phyloP scores from a whole-genome alignment of 2,888 invertebrate genomes.

The Myathropa florea region DNA sequence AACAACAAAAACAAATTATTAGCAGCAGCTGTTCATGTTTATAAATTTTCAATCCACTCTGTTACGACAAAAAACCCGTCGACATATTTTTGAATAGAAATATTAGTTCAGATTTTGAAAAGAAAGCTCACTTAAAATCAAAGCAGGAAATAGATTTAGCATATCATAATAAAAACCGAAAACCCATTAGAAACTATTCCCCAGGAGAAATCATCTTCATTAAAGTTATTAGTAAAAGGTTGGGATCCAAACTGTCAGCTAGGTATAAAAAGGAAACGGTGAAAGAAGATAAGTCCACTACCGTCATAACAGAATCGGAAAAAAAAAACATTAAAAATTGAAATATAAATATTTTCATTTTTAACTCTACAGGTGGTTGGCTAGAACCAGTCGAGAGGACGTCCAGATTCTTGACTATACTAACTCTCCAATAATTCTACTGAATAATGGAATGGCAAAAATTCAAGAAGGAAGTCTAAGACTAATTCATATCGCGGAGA shows the following conservation, averaged over 20 bases:
- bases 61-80: neutral
- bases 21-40: neutral
- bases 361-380: neutral
- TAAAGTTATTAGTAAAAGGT: too few species aligned
- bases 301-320: neutral
- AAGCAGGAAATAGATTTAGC: too few species aligned
- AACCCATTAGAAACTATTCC: too few species aligned
- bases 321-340: neutral
- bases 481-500: neutral
- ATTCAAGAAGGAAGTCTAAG: neutral
- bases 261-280: slow-evolving; percentile 17
- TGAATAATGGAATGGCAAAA: neutral
- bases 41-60: neutral
- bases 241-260: slow-evolving; percentile 2
- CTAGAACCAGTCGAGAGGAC: neutral
- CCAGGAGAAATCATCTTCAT: slow-evolving; percentile 13
- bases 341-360: neutral
- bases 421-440: neutral
- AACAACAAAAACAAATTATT: neutral
- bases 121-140: neutral
- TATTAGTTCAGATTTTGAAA: neutral
- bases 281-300: neutral
- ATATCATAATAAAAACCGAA: too few species aligned
- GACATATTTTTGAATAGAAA: too few species aligned
- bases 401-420: neutral